phyloP scores from a whole-genome alignment of 2,797 vertebrate species.

The Leuciscus waleckii region DNA sequence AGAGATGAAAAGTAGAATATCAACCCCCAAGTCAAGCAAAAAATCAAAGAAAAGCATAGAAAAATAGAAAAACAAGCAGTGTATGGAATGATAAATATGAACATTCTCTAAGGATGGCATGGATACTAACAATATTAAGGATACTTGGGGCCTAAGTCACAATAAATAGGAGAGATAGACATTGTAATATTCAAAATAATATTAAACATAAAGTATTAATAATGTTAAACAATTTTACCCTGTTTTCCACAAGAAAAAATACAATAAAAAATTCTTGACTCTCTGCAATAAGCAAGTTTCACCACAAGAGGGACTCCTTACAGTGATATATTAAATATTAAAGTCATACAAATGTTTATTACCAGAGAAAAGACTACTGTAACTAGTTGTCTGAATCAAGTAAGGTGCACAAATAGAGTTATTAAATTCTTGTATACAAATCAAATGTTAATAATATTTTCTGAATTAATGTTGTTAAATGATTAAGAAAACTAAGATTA shows the following conservation, averaged over 20 bases:
- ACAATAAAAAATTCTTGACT: neutral
- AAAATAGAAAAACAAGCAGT: neutral
- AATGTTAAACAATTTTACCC: neutral
- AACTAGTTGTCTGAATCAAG: neutral
- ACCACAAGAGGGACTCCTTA: slow-evolving; percentile 64
- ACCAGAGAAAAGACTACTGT: neutral
- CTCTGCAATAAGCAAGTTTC: slow-evolving; percentile 24
- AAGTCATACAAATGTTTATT: neutral
- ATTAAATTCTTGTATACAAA: neutral
- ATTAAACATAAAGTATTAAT: neutral
- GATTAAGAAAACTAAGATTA: neutral
- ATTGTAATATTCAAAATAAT: neutral
- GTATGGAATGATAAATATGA: neutral
- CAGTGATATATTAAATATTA: neutral
- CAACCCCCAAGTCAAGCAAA: neutral
- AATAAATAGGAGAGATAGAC: neutral
- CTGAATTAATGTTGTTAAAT: neutral
- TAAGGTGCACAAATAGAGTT: neutral
- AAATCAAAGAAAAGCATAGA: neutral
- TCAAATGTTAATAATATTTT: neutral
- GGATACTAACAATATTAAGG: neutral
- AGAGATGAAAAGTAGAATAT: neutral
- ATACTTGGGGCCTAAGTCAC: neutral
- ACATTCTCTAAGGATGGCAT: neutral
- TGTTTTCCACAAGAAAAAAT: slow-evolving; percentile 9